These are phyloP conservation scores for Babylonia areolata DNA, from an alignment of 1,140 invertebrate species.

Conservation along the genomic window DNA sequence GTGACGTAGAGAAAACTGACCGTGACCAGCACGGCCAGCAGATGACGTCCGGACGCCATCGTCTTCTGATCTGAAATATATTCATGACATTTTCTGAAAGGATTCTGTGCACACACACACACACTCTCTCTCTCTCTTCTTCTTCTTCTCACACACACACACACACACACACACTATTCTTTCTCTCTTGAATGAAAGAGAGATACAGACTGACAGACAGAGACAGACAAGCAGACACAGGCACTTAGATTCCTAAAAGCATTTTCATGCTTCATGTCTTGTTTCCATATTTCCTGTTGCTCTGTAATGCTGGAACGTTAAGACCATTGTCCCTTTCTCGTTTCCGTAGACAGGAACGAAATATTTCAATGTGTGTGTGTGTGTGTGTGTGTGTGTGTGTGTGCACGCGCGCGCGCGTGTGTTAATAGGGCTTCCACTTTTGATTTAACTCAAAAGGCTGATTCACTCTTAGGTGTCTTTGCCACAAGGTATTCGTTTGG, in stretches of 20 bases:
- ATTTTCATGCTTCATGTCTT: no score
- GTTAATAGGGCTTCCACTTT: no score
- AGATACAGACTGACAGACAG: background rate
- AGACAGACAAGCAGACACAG: background rate
- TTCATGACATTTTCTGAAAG: background rate
- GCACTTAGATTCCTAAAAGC: no score
- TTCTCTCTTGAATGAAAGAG: no score
- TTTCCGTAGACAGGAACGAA: no score
- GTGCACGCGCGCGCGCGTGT: background rate
- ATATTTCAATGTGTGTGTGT: constrained; percentile 9
- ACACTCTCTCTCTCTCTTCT: background rate
- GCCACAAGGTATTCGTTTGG: no score
- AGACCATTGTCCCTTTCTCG: no score
- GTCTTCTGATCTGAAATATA: constrained; percentile 20
- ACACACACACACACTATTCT: constrained; percentile 16
- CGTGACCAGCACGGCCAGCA: constrained; percentile 34
- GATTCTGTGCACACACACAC: background rate
- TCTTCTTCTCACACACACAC: background rate
- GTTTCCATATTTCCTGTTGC: no score
- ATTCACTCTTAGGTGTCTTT: no score
- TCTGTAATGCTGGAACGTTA: no score
- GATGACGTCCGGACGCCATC: constrained; percentile 38
- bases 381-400: constrained; percentile 10
- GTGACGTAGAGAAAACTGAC: constrained; percentile 12
- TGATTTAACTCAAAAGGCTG: no score